Percentiles rank a stretch among this genome's conserved stretches.
These are phyloP conservation scores for Acrobasis suavella DNA, from an alignment of 2,888 invertebrate species.

Conservation along the genomic window DNA sequence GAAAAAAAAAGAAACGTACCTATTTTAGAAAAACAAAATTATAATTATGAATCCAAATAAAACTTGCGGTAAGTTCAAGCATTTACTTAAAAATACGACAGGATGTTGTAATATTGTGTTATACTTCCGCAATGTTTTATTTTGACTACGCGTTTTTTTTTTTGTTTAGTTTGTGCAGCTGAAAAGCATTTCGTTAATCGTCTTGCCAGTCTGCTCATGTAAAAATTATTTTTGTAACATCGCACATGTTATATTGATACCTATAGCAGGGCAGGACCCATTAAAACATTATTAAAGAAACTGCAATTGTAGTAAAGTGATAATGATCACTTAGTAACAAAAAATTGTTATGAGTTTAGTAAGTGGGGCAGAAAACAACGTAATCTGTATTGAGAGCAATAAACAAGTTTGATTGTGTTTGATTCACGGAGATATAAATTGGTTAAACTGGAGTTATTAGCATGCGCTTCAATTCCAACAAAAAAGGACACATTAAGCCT, in stretches of 20 bases:
- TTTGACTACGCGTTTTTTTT: background rate
- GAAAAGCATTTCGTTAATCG: constrained; percentile 12
- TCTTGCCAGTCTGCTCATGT: constrained; percentile 9
- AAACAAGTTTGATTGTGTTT: no score
- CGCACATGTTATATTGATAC: background rate
- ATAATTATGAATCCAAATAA: background rate
- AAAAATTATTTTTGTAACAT: background rate
- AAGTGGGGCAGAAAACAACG: no score
- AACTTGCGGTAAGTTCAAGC: constrained; percentile 9
- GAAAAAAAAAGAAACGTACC: no score
- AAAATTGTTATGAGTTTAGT: no score
- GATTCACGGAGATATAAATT: no score
- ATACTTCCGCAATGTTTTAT: background rate
- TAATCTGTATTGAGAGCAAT: no score
- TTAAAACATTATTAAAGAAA: background rate
- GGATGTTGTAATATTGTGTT: background rate
- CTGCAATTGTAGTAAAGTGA: background rate
- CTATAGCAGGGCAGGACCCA: background rate
- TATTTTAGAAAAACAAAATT: background rate
- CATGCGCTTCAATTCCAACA: no score
- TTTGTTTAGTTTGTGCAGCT: background rate
- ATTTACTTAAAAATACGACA: constrained; percentile 10
- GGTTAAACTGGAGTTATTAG: no score
- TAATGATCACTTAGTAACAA: no score
- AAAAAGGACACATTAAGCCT: no score